Evolutionary conservation across 2,113 vertebrate species (phyloP).

Genomic region (Saguinus midas): DNA sequence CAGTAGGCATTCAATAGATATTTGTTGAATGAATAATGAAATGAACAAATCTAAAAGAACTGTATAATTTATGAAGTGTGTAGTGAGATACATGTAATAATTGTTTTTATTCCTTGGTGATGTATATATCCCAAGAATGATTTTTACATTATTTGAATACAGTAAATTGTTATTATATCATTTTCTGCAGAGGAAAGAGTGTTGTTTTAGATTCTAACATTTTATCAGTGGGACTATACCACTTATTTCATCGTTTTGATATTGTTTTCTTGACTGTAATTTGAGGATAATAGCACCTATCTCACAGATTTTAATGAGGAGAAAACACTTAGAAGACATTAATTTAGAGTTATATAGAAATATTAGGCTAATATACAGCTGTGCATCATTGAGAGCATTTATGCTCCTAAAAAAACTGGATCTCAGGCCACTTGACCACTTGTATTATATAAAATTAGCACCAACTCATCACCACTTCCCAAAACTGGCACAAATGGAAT

Average conservation of each 20-base stretch:
- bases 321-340: neutral
- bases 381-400: neutral
- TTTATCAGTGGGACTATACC: neutral
- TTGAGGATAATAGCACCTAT: neutral
- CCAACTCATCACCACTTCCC: neutral
- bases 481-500: conserved; percentile 5
- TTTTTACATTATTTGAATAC: neutral
- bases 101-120: neutral
- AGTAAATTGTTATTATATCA: neutral
- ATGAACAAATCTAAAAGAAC: neutral
- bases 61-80: neutral
- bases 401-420: neutral
- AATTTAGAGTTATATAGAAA: neutral
- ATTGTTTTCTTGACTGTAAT: neutral
- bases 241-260: neutral
- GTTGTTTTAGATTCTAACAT: conserved; percentile 3
- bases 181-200: neutral
- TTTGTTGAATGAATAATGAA: neutral
- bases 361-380: neutral
- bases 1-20: neutral
- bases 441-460: neutral
- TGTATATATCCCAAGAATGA: neutral
- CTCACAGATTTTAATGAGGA: neutral
- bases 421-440: neutral
- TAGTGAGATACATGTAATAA: neutral